Evolutionary conservation across 2,797 vertebrate species (phyloP).

Genomic region (Chelidonichthys spinosus): DNA sequence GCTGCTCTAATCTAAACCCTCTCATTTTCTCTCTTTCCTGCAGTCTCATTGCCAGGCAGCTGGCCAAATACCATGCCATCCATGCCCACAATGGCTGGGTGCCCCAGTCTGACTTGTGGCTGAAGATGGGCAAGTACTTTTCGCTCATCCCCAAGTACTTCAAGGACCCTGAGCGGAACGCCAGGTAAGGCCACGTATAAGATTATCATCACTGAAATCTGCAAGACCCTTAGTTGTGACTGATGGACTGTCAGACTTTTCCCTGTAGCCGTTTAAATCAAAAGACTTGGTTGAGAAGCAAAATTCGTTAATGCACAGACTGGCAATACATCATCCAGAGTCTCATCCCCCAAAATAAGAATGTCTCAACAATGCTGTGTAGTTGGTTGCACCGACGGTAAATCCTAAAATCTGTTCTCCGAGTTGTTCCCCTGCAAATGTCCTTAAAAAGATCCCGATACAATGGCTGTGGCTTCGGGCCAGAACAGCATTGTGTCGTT

Average conservation of each 20-base stretch:
- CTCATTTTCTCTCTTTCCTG: slow-evolving; percentile 23
- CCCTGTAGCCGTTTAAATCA: background rate
- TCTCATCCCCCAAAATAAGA: background rate
- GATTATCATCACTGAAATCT: background rate
- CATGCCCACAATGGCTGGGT: slow-evolving; percentile 99
- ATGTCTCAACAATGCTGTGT: background rate
- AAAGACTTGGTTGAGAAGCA: background rate
- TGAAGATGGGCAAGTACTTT: slow-evolving; percentile 97
- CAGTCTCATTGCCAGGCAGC: slow-evolving; percentile 94
- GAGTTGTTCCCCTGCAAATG: fast-evolving
- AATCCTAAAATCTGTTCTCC: too few species aligned
- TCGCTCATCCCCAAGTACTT: slow-evolving; percentile 93
- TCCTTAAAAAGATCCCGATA: background rate
- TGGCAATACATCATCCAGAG: background rate
- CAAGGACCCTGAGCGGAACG: slow-evolving; percentile 87
- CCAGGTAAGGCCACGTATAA: slow-evolving; percentile 83
- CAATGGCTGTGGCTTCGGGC: too few species aligned
- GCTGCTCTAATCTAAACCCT: background rate
- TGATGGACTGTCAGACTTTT: background rate
- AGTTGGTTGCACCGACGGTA: fast-evolving
- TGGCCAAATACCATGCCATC: slow-evolving; percentile 98
- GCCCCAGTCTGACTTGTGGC: slow-evolving; percentile 95
- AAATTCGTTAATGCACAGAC: background rate
- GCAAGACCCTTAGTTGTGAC: background rate
- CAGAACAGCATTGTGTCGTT: too few species aligned